These are phyloP conservation scores for Rhynchonema sp. DNA, from an alignment of 2,888 invertebrate species.

Conservation along the genomic window DNA sequence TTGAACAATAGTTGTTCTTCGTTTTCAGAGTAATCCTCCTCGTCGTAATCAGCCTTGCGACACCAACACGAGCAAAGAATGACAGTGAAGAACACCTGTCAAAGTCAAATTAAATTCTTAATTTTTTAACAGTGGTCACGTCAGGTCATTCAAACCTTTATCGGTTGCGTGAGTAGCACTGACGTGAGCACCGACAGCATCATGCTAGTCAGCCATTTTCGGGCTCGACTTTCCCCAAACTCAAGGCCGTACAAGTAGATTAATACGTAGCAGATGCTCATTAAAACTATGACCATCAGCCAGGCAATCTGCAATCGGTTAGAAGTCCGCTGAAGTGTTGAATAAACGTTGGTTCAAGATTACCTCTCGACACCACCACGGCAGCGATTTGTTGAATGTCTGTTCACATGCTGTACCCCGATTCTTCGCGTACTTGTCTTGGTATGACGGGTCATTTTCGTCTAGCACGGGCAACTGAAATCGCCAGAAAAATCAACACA, in stretches of 20 bases:
- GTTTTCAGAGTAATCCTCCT: constrained; percentile 25
- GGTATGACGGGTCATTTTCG: background rate
- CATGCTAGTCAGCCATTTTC: constrained; percentile 36
- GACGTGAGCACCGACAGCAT: constrained; percentile 33
- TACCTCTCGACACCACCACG: constrained; percentile 24
- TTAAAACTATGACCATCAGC: constrained; percentile 29
- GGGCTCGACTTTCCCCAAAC: constrained; percentile 34
- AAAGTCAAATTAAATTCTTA: background rate
- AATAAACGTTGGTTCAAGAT: too few relatives aligned
- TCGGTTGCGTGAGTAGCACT: constrained; percentile 34
- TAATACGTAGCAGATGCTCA: constrained; percentile 29
- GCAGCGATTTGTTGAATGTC: constrained; percentile 14
- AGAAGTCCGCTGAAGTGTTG: too few relatives aligned
- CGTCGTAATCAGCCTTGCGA: constrained; percentile 21
- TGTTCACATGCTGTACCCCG: background rate
- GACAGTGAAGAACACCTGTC: background rate
- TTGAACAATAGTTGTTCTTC: constrained; percentile 22
- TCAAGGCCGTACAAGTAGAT: constrained; percentile 33
- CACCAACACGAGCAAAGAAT: constrained; percentile 12
- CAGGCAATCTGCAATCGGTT: constrained; percentile 24
- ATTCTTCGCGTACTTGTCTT: background rate
- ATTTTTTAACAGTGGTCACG: too few relatives aligned
- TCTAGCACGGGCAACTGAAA: background rate
- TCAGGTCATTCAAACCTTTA: constrained; percentile 34
- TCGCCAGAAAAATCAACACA: too few relatives aligned